Evolutionary conservation across 2,113 vertebrate species (phyloP).

Genomic region (Oenanthe melanoleuca): DNA sequence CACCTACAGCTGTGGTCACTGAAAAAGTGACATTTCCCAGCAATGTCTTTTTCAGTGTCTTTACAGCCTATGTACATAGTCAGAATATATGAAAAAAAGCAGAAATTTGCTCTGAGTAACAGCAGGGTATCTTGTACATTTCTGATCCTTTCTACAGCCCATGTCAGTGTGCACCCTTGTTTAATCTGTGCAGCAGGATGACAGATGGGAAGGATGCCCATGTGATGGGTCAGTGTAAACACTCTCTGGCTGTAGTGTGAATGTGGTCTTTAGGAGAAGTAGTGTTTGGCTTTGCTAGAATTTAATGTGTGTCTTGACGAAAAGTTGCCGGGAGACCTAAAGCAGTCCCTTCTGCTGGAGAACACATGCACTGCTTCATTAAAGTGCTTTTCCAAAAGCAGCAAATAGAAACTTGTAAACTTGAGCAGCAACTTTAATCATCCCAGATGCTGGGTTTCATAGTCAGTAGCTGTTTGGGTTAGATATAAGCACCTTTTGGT

Average conservation of each 20-base stretch:
- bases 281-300: constrained; percentile 3
- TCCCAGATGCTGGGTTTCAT: constrained; percentile 7
- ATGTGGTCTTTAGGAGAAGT: not conserved
- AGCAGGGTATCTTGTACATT: not conserved
- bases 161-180: not conserved
- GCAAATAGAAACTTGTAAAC: not conserved
- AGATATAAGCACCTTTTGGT: not conserved
- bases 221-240: not conserved
- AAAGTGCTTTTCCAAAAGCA: not conserved
- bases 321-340: not conserved
- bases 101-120: not conserved
- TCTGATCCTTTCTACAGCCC: not conserved
- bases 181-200: not conserved
- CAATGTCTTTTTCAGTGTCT: not conserved
- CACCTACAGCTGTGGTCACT: not conserved
- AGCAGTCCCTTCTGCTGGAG: not conserved
- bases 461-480: not conserved
- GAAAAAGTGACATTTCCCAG: not conserved
- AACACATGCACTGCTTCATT: not conserved
- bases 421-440: not conserved
- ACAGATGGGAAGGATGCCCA: not conserved
- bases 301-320: not conserved
- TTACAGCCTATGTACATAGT: not conserved
- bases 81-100: not conserved
- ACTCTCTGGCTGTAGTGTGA: not conserved